Evolutionary conservation across 2,113 vertebrate genomes (phyloP).

Genomic region (Ctenomys sociabilis): DNA sequence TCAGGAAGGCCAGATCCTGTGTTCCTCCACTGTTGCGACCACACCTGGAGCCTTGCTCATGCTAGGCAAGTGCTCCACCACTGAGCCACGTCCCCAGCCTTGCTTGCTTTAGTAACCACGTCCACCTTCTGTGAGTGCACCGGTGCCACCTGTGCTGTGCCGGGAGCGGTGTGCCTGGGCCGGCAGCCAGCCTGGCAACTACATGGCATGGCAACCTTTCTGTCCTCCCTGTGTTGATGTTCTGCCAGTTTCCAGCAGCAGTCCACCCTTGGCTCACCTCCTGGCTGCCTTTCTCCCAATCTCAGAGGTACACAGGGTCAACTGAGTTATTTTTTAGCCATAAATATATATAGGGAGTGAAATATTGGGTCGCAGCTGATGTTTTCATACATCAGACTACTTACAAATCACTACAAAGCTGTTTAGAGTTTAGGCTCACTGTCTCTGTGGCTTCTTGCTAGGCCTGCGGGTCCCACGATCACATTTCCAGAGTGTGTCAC

Average conservation of each 20-base stretch:
- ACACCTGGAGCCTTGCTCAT: not conserved
- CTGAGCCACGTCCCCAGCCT: not conserved
- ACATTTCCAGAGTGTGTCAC: not conserved
- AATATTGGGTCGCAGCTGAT: not conserved
- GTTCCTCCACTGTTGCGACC: no score
- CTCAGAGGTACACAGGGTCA: not conserved
- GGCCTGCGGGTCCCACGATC: not conserved
- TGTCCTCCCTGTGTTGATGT: not conserved
- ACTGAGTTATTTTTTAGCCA: not conserved
- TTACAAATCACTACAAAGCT: not conserved
- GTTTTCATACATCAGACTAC: not conserved
- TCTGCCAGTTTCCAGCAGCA: not conserved
- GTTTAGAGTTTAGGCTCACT: not conserved
- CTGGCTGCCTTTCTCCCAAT: not conserved
- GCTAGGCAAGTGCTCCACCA: not conserved
- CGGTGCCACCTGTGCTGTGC: not conserved
- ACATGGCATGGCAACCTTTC: no score
- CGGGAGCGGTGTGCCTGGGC: not conserved
- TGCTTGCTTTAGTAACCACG: no score
- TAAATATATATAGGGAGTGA: not conserved
- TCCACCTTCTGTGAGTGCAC: not conserved
- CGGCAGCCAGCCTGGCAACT: not conserved
- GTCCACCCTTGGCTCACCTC: not conserved
- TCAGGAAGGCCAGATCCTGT: not conserved
- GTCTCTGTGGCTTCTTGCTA: accelerated